Evolutionary conservation across 2,888 invertebrate species (phyloP), one percentile per base, ranked within the genome.

Genomic region (Myopa tessellatipennis): DNA sequence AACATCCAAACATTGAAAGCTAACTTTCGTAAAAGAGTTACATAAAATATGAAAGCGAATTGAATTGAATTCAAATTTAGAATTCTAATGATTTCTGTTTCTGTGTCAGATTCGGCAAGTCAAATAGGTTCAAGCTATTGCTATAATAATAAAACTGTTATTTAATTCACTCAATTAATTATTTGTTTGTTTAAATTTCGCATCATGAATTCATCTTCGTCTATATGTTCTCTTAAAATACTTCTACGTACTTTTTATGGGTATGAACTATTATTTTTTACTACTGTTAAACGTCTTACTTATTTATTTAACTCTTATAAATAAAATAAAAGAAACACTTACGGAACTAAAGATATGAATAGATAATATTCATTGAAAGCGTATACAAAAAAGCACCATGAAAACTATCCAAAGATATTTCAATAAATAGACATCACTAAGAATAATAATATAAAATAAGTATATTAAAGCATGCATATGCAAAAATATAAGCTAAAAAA

Each of bases 191-290:
- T 67, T n/a, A 67, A 38, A 40, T 67, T 36, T 67, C 40, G 63
- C 18, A n/a, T 40, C 34, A 16, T 38, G 34, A 14, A 45, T 45
- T 45, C 45, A 45, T 45, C 45, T 34, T 67, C 16, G 70, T 70
- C 18, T 14, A 45, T 63, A 68, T 16, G 52, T 50, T 36, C 34
- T n/a, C 52, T 68, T 68, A 67, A 77, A 74, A 73, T 74, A 74
- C 63, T 70, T 74, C 36, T 74, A 78, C 74, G 78, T 78, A 74
- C 74, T n/a, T 74, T 63, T 58, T 70, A 74, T 50, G 38, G 73
- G 58, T 61, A 71, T 50, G 38, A 18, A 26, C 34, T 6, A 68
- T 18, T 18, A 67, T 36, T 38, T 45, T 68, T 68, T 45, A 40
- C 34, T 34, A 58, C 58, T 60, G 38, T 4, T 40, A 65, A 61